Base-by-base conservation (phyloP, 1,140 invertebrate species). In the Drosophila gunungcola region DNA sequence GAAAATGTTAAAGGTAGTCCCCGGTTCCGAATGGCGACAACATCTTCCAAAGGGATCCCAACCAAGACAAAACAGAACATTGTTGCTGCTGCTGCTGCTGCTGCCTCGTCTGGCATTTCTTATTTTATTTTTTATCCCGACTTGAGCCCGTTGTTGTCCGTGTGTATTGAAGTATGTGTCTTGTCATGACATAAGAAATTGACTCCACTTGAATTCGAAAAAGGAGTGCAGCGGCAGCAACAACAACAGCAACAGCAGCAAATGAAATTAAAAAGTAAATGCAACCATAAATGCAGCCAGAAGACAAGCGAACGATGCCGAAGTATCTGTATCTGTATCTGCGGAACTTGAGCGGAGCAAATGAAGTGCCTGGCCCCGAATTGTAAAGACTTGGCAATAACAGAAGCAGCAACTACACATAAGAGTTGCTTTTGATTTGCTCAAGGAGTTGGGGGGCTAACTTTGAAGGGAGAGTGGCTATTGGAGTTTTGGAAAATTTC, bases 151-250 rank as follows among this genome's bases (percentile, higher is more conserved):
- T 16, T 62, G 57, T 60, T 67, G 48, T 74, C 51, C 58, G 73
- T 53, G 64, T 72, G 54, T 68, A 80, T 78, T 78, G 51, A 72
- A 72, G 75, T 78, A 78, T 80, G 73, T 80, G 62, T 80, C 67
- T 85, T 86, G 83, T 86, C 82, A 86, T 88, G 84, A 88, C 84
- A 88, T 90, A 88, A 89, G 84, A 88, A 88, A 88, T 88, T 89
- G 84, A 88, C 84, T 88, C 84, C 84, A 88, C 84, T 88, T 88
- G 84, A 88, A 89, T 78, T 88, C 83, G 76, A 84, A 88, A 89
- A 88, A 89, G 84, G 84, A 84, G 83, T 80, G 80, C 84, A 88
- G 36, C 76, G 69, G 36, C 62, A 79, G 34, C 74, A 60, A 38
- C 56, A 73, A 13, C 49, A 51, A n/a, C 56, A 64, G 11, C 73